Base-by-base conservation (phyloP, 2,888 invertebrate species). In the Chalcis sispes region DNA sequence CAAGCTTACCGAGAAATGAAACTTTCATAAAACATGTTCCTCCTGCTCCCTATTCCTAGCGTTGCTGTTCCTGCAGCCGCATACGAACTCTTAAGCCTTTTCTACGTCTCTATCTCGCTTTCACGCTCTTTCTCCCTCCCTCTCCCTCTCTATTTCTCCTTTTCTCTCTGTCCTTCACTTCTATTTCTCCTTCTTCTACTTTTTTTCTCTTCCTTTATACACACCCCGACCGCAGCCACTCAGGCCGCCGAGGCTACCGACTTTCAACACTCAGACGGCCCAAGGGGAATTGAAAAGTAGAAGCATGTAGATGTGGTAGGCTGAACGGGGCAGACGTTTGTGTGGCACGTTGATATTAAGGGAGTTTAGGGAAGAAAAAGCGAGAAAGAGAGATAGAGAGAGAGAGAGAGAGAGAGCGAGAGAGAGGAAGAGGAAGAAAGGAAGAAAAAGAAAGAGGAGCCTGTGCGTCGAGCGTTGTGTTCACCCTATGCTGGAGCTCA, bases 1-100 rank as follows among this genome's bases (percentile, higher is more conserved):
- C 64, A 80, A 82, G 83, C 82, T 86, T 83, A 85, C n/a, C 81
- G 81, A 81, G 81, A 80, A 81, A 81, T 84, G 83, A 85, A 85
- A 84, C 81, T 85, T 85, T 85, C 82, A 83, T 84, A 83, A 82
- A 85, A 84, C 81, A 80, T 79, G 72, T 23, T 77, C 75, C 73
- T 79, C 77, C 59, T 71, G 70, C 75, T n/a, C n/a, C 32, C 56
- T 50, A 29, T 40, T 46, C 25, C 52, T 40, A 29, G 40, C n/a
- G n/a, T n/a, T n/a, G n/a, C n/a, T n/a, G n/a, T n/a, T n/a, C n/a
- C n/a, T n/a, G n/a, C n/a, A n/a, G n/a, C n/a, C n/a, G 4, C 32
- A n/a, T 48, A 15, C 64, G 27, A 72, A 48, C 65, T 65, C 56
- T 29, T 5, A 50, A 25, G 23, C 48, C 64, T 56, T 58, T 46